These are phyloP conservation scores for Lagocephalus sceleratus DNA, from an alignment of 2,797 vertebrate genomes.

Conservation along the genomic window DNA sequence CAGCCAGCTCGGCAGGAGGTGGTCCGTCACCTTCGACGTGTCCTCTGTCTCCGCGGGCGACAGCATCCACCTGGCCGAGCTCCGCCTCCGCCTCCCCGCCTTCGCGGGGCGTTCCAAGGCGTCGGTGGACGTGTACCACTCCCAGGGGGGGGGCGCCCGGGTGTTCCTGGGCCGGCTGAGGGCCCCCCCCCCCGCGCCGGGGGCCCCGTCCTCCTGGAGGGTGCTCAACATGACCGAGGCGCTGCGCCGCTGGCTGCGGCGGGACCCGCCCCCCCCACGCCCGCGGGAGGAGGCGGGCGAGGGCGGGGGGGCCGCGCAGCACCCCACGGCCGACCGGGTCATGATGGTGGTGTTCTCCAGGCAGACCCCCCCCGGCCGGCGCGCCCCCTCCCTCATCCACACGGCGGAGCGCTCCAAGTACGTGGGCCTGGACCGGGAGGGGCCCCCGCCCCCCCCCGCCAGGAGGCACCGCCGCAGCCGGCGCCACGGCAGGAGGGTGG, in stretches of 20 bases:
- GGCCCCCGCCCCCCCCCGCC: rapidly evolving
- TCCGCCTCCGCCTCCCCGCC: constrained; percentile 73
- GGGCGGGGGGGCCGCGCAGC: constrained; percentile 30
- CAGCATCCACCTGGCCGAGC: constrained; percentile 77
- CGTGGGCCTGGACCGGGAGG: constrained; percentile 61
- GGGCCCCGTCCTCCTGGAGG: constrained; percentile 74
- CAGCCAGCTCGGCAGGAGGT: constrained; percentile 70
- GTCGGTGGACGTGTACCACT: constrained; percentile 80
- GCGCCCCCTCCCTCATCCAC: constrained; percentile 76
- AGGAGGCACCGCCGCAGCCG: constrained; percentile 73
- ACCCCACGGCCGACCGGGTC: constrained; percentile 55
- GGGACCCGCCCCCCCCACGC: constrained; percentile 2
- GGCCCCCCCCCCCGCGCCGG: constrained; percentile 33
- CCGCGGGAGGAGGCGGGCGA: background rate
- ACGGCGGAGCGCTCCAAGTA: constrained; percentile 84
- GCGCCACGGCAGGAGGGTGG: constrained; percentile 36
- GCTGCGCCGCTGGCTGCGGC: constrained; percentile 75
- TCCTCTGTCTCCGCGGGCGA: constrained; percentile 79
- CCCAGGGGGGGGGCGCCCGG: constrained; percentile 47
- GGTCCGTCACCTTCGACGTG: constrained; percentile 85
- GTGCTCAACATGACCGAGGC: constrained; percentile 81
- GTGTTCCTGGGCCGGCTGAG: constrained; percentile 76
- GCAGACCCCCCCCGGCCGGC: constrained; percentile 36
- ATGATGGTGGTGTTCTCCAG: constrained; percentile 86
- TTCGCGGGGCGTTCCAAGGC: constrained; percentile 42